These are phyloP conservation scores for Melanostoma scalare DNA, from an alignment of 2,888 invertebrate genomes.

Conservation along the genomic window DNA sequence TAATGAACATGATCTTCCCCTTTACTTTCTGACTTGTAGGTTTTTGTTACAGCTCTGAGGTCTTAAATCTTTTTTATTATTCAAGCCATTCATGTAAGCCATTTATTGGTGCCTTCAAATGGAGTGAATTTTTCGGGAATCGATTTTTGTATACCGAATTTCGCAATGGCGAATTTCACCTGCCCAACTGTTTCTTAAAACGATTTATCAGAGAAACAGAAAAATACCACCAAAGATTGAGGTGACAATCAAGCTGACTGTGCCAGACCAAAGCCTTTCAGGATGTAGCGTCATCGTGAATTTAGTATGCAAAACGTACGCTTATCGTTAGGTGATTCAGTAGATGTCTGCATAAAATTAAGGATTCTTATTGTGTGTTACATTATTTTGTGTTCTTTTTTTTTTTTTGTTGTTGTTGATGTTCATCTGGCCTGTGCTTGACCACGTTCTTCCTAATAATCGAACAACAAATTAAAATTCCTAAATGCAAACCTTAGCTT, in stretches of 20 bases:
- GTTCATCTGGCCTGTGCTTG: slow-evolving; percentile 22
- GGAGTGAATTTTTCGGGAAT: no score
- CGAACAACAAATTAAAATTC: slow-evolving; percentile 70
- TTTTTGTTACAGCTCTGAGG: no score
- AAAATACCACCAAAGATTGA: slow-evolving; percentile 5
- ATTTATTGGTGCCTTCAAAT: no score
- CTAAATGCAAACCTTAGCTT: slow-evolving; percentile 51
- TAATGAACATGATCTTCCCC: not conserved
- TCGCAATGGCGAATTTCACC: no score
- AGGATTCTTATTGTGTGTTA: slow-evolving; percentile 42
- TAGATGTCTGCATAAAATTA: slow-evolving; percentile 67
- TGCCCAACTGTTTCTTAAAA: not conserved
- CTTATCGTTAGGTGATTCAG: slow-evolving; percentile 68
- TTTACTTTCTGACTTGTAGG: no score
- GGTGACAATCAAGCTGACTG: slow-evolving; percentile 25
- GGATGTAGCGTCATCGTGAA: slow-evolving; percentile 56
- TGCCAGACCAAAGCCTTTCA: slow-evolving; percentile 33
- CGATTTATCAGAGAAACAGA: not conserved
- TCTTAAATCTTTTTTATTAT: no score
- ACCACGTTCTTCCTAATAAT: slow-evolving; percentile 70
- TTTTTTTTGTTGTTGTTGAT: slow-evolving; percentile 12
- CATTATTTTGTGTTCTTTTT: slow-evolving; percentile 3
- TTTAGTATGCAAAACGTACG: slow-evolving; percentile 62
- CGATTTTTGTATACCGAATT: no score
- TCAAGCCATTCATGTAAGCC: no score